Conservation (phyloP, 2,113 vertebrate genomes). For the Sphyrna mokarran region DNA sequence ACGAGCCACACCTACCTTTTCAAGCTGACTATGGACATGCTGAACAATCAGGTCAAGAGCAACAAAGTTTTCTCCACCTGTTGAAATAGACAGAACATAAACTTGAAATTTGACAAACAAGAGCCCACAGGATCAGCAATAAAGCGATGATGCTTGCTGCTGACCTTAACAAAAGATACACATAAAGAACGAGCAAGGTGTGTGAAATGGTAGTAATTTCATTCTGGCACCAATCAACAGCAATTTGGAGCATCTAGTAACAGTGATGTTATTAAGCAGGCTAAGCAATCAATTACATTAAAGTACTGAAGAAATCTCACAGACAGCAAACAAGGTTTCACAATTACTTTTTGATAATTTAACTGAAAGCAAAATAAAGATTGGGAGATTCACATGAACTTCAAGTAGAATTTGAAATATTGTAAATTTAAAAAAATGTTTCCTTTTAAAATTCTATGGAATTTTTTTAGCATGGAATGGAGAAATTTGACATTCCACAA, state of each 20-base stretch:
- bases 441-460: too few relatives aligned
- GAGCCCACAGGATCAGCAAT: too few relatives aligned
- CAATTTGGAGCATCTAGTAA: neutral
- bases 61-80: slow-evolving; percentile 83
- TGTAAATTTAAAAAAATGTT: too few relatives aligned
- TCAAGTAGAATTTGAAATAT: too few relatives aligned
- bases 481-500: too few relatives aligned
- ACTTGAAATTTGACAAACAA: neutral
- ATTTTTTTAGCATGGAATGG: too few relatives aligned
- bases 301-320: neutral
- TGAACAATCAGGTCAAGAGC: slow-evolving; percentile 81
- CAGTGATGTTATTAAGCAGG: neutral
- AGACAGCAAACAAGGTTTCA: too few relatives aligned
- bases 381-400: too few relatives aligned
- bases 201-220: neutral
- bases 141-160: neutral
- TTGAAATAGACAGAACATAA: neutral
- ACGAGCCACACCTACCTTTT: slow-evolving; percentile 63
- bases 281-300: neutral
- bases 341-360: too few relatives aligned
- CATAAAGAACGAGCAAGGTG: neutral
- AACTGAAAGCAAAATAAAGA: too few relatives aligned
- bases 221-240: neutral
- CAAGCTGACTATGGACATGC: slow-evolving; percentile 83
- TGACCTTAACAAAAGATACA: neutral